Percentiles rank a stretch among this genome's conserved stretches.
Evolutionary conservation across 2,113 vertebrate genomes (phyloP).

Genomic region (Mobula birostris): DNA sequence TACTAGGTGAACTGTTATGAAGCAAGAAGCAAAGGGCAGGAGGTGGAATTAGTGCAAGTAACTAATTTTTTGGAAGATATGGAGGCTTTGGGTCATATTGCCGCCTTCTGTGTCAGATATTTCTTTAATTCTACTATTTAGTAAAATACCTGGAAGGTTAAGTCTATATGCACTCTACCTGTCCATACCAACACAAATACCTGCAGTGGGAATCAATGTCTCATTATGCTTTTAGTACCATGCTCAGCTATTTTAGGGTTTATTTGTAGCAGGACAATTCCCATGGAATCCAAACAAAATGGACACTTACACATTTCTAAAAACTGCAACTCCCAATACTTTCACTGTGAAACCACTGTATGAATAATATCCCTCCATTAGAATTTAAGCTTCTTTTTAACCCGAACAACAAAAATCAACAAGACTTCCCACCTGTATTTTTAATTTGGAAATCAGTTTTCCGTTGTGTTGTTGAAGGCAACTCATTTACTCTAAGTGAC

Average conservation of each 20-base stretch:
- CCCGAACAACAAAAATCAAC: background rate
- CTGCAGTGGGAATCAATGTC: background rate
- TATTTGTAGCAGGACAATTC: background rate
- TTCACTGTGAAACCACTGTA: background rate
- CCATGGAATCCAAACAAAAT: background rate
- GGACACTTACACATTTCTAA: background rate
- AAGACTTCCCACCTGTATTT: slow-evolving; percentile 70
- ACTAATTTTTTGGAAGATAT: too few relatives aligned
- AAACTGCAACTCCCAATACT: background rate
- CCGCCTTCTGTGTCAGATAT: too few relatives aligned
- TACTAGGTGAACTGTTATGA: too few relatives aligned
- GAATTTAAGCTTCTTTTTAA: too few relatives aligned
- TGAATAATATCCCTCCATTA: background rate
- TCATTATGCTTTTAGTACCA: background rate
- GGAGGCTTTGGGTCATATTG: too few relatives aligned
- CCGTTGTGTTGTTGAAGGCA: slow-evolving; percentile 92
- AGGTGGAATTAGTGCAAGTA: too few relatives aligned
- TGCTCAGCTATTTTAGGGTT: background rate
- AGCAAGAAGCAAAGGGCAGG: too few relatives aligned
- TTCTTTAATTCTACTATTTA: background rate
- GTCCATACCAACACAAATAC: background rate
- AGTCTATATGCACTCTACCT: background rate
- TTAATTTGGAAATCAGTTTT: slow-evolving; percentile 90
- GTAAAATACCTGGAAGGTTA: background rate
- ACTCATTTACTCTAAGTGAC: slow-evolving; percentile 89